These are phyloP conservation scores for Odontothrips loti DNA, from an alignment of 2,888 invertebrate genomes.

Conservation along the genomic window DNA sequence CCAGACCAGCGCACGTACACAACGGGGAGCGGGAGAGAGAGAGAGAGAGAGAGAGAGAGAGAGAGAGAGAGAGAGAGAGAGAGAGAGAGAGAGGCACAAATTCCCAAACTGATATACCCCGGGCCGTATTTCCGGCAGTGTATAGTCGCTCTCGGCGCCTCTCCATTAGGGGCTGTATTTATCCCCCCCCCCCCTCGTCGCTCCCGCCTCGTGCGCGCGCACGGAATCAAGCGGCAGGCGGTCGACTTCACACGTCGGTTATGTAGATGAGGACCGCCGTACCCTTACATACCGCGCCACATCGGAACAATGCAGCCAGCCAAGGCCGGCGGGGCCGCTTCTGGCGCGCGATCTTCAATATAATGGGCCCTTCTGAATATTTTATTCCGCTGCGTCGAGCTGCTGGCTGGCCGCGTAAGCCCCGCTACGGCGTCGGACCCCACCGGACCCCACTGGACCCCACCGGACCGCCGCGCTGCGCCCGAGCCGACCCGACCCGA, in stretches of 20 bases:
- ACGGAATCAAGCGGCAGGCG: constrained; percentile 3
- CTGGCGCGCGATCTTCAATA: constrained; percentile 6
- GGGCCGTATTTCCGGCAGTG: not conserved
- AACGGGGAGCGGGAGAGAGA: too few species aligned
- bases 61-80: too few species aligned
- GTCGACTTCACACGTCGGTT: constrained; percentile 22
- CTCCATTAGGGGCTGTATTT: constrained; percentile 4
- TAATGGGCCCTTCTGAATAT: constrained; percentile 21
- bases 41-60: too few species aligned
- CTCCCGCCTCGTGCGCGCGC: not conserved
- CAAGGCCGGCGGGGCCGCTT: not conserved
- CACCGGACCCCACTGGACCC: too few species aligned
- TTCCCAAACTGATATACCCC: not conserved
- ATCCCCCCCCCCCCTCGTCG: not conserved
- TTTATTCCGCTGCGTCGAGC: not conserved
- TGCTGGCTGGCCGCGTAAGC: too few species aligned
- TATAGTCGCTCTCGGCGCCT: not conserved
- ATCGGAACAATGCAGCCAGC: not conserved
- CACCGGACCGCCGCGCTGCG: not conserved
- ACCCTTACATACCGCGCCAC: not conserved
- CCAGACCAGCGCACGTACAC: too few species aligned
- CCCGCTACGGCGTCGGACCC: too few species aligned
- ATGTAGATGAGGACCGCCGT: constrained; percentile 4
- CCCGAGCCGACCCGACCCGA: too few species aligned
- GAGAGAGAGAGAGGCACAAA: too few species aligned